phyloP scores from a whole-genome alignment of 2,888 invertebrate genomes.

The Pogonocherus hispidulus region DNA sequence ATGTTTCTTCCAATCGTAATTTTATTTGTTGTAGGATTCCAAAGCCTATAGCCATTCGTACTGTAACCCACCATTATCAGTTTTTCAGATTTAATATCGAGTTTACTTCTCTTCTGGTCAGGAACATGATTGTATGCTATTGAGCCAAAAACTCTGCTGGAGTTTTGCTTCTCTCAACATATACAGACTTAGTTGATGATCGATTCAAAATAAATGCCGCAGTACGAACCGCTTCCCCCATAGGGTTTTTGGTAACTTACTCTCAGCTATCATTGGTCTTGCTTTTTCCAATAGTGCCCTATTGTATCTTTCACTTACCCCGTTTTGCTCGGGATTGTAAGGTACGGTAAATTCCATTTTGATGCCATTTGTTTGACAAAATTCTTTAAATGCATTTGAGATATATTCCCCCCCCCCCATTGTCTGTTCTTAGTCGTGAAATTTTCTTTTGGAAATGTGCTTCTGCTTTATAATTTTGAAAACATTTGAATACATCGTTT shows the following conservation, averaged over 20 bases:
- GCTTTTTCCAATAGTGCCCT: not conserved
- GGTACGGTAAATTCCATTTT: too few relatives aligned
- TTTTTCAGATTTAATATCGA: conserved; percentile 15
- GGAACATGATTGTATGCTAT: conserved; percentile 19
- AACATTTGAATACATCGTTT: too few relatives aligned
- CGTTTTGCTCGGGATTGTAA: too few relatives aligned
- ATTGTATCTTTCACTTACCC: conserved; percentile 3
- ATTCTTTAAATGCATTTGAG: too few relatives aligned
- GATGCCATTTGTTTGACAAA: too few relatives aligned
- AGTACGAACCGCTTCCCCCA: not conserved
- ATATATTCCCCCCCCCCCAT: too few relatives aligned
- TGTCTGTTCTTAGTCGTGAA: too few relatives aligned
- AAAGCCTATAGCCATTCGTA: conserved; percentile 54
- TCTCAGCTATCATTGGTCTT: not conserved
- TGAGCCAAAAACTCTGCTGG: conserved; percentile 13
- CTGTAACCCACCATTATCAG: conserved; percentile 27
- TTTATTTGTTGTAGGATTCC: conserved; percentile 53
- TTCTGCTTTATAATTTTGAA: too few relatives aligned
- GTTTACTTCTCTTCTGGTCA: conserved; percentile 10
- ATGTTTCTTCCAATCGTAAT: conserved; percentile 35
- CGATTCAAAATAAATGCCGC: conserved; percentile 6
- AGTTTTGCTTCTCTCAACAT: not conserved
- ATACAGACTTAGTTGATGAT: not conserved
- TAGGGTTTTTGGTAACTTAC: not conserved
- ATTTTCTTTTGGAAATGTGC: too few relatives aligned